Conservation (phyloP, 35 echinoderm and acorn worm species). For the Diadema setosum region DNA sequence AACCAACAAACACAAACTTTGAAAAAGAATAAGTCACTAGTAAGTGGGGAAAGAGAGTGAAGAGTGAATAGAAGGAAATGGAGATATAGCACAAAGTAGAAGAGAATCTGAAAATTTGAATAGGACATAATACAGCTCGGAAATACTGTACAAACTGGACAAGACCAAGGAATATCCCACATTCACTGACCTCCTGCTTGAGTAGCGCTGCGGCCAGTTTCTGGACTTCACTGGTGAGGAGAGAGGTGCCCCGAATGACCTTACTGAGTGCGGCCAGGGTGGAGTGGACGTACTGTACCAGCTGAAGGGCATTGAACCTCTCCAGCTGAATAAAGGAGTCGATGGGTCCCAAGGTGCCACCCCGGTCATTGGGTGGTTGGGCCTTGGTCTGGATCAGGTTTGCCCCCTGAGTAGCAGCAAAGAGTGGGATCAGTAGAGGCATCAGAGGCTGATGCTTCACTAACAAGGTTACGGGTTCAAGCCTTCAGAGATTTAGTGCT, state of each 20-base stretch:
- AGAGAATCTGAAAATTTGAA: no score
- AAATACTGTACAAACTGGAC: no score
- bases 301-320: slow-evolving; percentile 79
- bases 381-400: slow-evolving; percentile 81
- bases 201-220: slow-evolving; percentile 58
- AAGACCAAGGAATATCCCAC: no score
- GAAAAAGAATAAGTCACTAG: no score
- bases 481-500: no score
- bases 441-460: background rate
- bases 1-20: no score
- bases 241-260: slow-evolving; percentile 82
- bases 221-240: slow-evolving; percentile 93
- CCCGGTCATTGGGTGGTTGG: slow-evolving; percentile 78
- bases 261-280: slow-evolving; percentile 93
- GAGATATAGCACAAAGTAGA: no score
- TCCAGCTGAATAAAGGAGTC: slow-evolving; percentile 87
- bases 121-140: no score
- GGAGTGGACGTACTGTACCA: slow-evolving; percentile 96
- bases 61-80: no score
- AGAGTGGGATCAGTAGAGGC: background rate
- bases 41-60: no score
- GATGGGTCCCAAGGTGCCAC: slow-evolving; percentile 64
- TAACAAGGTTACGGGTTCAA: no score
- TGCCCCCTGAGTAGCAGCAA: slow-evolving; percentile 41
- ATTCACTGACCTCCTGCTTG: slow-evolving; percentile 85